Base-by-base conservation (phyloP, 2,113 vertebrate genomes). In the Apeltes quadracus region DNA sequence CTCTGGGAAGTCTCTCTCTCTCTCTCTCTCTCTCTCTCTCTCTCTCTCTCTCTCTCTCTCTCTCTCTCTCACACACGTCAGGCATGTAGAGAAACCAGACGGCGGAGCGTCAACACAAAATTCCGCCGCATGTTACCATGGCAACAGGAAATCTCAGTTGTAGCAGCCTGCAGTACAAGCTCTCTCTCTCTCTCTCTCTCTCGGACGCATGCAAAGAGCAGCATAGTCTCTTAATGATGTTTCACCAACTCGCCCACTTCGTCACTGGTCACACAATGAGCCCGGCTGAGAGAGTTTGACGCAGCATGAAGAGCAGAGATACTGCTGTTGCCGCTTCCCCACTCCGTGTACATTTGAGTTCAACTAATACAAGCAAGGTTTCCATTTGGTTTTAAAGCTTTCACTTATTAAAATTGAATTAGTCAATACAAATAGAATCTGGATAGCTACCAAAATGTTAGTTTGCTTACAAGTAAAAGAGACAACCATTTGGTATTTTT, bases 51-150 rank as follows among this genome's bases (percentile, higher is more conserved):
- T n/a, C n/a, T n/a, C n/a, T n/a, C n/a, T n/a, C n/a, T n/a, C n/a
- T n/a, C n/a, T n/a, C n/a, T n/a, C n/a, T n/a, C 69, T 78, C 75
- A 44, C 71, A 55, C 70, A 55, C 27, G 55, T 38, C 48, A 41
- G 85, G 75, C 68, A 63, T 80, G 78, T 72, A 66, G 85, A 78
- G 48, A 83, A 85, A 80, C 79, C 69, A 43, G 20, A 61, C 67
- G 7, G 58, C 76, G 8, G 25, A 70, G 74, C 16, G 46, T 84
- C 83, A 75, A 78, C 78, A 73, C 73, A 74, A 84, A 87, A 88
- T 88, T 88, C 84, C 71, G 62, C 83, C 88, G 88, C 86, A 67
- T 48, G 94, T 95, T 93, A 84, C 94, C 75, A 94, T 94, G 88
- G 94, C 82, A 93, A 95, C 93, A 70, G 75, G 62, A 64, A 86